Evolutionary conservation across 2,113 vertebrate genomes (phyloP).

Genomic region (Ornithorhynchus anatinus): DNA sequence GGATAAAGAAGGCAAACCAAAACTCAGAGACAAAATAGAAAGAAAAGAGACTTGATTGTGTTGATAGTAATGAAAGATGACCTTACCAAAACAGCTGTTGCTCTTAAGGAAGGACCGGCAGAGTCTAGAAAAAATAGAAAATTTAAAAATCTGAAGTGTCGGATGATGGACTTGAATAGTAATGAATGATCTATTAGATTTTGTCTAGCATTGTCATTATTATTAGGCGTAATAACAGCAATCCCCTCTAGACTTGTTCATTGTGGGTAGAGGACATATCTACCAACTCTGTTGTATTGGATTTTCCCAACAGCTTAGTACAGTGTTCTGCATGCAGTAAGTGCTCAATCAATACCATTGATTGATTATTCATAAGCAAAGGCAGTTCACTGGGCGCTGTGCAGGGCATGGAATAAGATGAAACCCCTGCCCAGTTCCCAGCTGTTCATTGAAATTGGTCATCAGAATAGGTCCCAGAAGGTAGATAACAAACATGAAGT

Average conservation of each 20-base stretch:
- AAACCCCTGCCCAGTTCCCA: slow-evolving; percentile 4
- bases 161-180: background rate
- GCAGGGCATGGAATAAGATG: background rate
- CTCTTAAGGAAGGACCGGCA: background rate
- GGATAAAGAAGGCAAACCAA: slow-evolving; percentile 8
- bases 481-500: too few species aligned
- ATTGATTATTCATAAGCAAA: background rate
- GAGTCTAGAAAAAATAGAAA: background rate
- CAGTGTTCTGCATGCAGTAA: too few species aligned
- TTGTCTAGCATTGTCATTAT: background rate
- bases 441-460: background rate
- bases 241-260: too few species aligned
- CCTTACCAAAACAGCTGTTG: background rate
- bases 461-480: slow-evolving; percentile 1
- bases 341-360: too few species aligned
- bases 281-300: too few species aligned
- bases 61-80: background rate
- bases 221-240: too few species aligned
- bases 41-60: background rate
- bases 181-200: background rate
- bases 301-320: too few species aligned
- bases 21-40: background rate
- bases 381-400: background rate
- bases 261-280: too few species aligned
- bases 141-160: slow-evolving; percentile 1